phyloP scores from a whole-genome alignment of 2,888 invertebrate genomes.

The Spodoptera picta region DNA sequence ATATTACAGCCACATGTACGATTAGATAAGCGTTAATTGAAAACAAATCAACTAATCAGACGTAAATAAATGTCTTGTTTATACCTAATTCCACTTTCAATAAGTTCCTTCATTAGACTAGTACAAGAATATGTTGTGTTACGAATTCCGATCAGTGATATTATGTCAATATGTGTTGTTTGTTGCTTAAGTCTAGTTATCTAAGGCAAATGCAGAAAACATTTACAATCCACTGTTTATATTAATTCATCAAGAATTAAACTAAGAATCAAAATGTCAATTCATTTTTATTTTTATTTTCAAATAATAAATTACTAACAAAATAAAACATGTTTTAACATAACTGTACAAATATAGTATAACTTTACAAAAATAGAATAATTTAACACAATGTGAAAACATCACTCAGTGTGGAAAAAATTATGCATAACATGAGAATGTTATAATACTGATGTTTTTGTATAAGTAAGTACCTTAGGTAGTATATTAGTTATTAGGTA shows the following conservation, averaged over 20 bases:
- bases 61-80: constrained; percentile 49
- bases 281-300: constrained; percentile 38
- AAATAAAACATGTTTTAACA: constrained; percentile 48
- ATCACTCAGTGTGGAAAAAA: constrained; percentile 35
- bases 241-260: constrained; percentile 1
- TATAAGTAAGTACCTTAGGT: constrained; percentile 29
- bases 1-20: constrained; percentile 96
- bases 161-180: too few relatives aligned
- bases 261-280: constrained; percentile 20
- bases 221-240: neutral
- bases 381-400: constrained; percentile 47
- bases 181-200: too few relatives aligned
- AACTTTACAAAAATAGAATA: constrained; percentile 20
- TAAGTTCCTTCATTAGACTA: constrained; percentile 9
- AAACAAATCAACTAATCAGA: constrained; percentile 52
- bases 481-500: constrained; percentile 17
- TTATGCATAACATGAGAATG: constrained; percentile 46
- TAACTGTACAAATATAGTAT: constrained; percentile 42
- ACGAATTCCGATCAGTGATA: too few relatives aligned
- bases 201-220: too few relatives aligned
- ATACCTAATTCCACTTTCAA: constrained; percentile 22
- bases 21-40: constrained; percentile 78
- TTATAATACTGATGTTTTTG: constrained; percentile 52
- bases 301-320: constrained; percentile 62
- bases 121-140: neutral